phyloP scores from a whole-genome alignment of 2,888 invertebrate genomes.

The Congeria kusceri region DNA sequence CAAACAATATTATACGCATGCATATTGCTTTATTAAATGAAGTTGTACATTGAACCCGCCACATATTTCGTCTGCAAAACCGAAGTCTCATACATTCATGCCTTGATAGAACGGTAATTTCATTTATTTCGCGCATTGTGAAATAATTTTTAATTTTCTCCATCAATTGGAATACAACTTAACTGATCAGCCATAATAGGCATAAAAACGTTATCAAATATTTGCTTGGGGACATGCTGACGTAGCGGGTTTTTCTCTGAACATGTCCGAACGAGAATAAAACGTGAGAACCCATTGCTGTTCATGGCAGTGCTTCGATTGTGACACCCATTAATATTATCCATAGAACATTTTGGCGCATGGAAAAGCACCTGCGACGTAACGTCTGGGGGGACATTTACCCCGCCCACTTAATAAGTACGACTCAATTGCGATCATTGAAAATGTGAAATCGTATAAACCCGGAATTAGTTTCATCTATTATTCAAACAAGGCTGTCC shows the following conservation, averaged over 20 bases:
- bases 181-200: constrained; percentile 50
- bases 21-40: no score
- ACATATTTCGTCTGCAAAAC: no score
- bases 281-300: constrained; percentile 41
- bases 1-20: no score
- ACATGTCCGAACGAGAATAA: constrained; percentile 38
- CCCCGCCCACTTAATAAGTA: constrained; percentile 49
- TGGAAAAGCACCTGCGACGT: constrained; percentile 51
- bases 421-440: no score
- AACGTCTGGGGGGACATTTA: constrained; percentile 22
- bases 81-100: no score
- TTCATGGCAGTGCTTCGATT: no score
- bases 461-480: constrained; percentile 35
- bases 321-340: no score
- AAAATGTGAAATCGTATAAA: constrained; percentile 23
- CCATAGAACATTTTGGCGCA: no score
- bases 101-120: no score
- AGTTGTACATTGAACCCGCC: no score
- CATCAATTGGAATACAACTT: constrained; percentile 54
- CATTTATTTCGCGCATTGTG: neutral
- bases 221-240: constrained; percentile 26
- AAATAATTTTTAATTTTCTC: constrained; percentile 26
- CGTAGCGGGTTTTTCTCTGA: constrained; percentile 10
- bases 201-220: constrained; percentile 51
- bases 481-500: constrained; percentile 41